phyloP scores from a whole-genome alignment of 1,140 invertebrate genomes.

The Cydia pomonella region DNA sequence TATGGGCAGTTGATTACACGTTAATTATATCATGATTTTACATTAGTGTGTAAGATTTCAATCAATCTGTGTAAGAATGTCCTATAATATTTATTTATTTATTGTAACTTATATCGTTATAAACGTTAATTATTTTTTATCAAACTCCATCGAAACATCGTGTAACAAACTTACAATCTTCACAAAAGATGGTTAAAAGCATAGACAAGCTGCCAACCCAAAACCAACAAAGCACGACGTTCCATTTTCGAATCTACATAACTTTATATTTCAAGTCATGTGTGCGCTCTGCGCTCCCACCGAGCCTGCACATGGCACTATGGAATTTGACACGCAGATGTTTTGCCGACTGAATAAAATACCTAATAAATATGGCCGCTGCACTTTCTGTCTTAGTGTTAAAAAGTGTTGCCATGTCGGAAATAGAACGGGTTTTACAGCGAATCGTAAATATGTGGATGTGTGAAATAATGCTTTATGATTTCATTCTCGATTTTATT shows the following conservation, averaged over 20 bases:
- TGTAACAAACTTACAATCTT: conserved; percentile 22
- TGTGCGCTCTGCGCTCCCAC: conserved; percentile 72
- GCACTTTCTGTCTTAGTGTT: conserved; percentile 39
- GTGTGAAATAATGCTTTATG: conserved; percentile 1
- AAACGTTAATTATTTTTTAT: neutral
- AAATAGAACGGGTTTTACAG: conserved; percentile 16
- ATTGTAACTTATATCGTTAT: no score
- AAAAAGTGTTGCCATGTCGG: conserved; percentile 29
- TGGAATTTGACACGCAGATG: conserved; percentile 79
- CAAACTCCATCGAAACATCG: neutral
- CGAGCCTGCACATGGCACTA: conserved; percentile 69
- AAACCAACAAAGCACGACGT: conserved; percentile 45
- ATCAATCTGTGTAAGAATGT: no score
- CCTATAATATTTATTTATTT: no score
- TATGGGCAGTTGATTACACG: neutral
- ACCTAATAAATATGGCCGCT: conserved; percentile 61
- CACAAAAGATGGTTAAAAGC: conserved; percentile 33
- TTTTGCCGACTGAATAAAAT: conserved; percentile 70
- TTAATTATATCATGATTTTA: neutral
- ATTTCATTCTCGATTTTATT: neutral
- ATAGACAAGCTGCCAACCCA: conserved; percentile 27
- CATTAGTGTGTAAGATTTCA: no score
- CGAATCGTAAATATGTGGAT: neutral
- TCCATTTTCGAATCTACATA: conserved; percentile 55
- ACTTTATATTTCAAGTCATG: conserved; percentile 56